These are phyloP conservation scores for Albula goreensis DNA, from an alignment of 2,113 vertebrate species.

Conservation along the genomic window DNA sequence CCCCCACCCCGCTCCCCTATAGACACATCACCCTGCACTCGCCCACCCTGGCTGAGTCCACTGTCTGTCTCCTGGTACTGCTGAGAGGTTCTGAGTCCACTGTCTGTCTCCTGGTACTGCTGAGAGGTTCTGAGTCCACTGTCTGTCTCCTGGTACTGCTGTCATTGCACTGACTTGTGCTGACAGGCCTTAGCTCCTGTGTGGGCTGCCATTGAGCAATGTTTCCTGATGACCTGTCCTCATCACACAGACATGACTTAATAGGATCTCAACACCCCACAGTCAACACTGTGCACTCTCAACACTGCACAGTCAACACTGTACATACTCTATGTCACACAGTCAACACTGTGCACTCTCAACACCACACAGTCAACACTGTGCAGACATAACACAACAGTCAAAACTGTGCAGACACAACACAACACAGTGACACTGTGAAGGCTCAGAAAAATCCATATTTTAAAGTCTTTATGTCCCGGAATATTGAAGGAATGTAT, in stretches of 20 bases:
- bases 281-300: background rate
- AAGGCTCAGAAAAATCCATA: background rate
- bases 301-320: background rate
- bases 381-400: background rate
- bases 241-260: background rate
- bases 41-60: background rate
- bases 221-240: background rate
- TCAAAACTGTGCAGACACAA: background rate
- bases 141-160: background rate
- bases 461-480: background rate
- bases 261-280: background rate
- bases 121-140: background rate
- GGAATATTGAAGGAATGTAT: background rate
- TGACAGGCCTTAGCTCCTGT: conserved; percentile 21
- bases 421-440: background rate
- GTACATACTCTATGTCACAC: background rate
- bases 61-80: background rate
- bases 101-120: background rate
- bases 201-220: background rate
- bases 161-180: background rate
- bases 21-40: background rate
- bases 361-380: background rate
- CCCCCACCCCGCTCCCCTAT: background rate
- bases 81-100: background rate
- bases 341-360: background rate